A percentile compares a stretch with the other conserved stretches of the same genome.
Conservation (phyloP, 1,140 invertebrate species). For the Pogonomyrmex barbatus region DNA sequence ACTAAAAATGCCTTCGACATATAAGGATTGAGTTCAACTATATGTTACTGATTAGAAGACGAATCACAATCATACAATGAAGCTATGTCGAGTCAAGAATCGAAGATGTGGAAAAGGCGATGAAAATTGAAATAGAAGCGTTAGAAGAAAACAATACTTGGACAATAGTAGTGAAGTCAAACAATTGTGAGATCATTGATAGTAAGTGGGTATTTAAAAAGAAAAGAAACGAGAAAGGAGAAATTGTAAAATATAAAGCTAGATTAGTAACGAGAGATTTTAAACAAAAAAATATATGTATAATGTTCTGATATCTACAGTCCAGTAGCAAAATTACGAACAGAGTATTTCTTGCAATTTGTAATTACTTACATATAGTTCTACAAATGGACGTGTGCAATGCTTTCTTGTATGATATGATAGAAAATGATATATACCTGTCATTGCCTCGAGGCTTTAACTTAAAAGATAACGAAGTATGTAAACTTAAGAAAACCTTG, state of each 20-base stretch:
- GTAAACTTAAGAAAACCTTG: neutral
- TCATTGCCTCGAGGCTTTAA: neutral
- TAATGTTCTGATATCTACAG: neutral
- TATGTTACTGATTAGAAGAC: neutral
- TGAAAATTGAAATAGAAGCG: neutral
- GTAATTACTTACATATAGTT: neutral
- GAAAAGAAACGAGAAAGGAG: neutral
- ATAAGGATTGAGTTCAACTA: neutral
- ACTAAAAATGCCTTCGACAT: neutral
- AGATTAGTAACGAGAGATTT: conserved; percentile 3
- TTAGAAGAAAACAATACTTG: conserved; percentile 14
- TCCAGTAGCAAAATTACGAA: neutral
- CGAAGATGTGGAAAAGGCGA: neutral
- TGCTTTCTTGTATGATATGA: neutral
- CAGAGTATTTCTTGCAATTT: neutral
- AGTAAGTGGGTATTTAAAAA: neutral
- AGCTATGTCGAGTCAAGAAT: neutral
- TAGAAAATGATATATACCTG: neutral
- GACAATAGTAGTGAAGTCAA: neutral
- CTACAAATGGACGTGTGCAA: neutral
- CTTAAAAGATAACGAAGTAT: neutral
- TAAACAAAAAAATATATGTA: neutral
- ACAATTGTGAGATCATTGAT: neutral
- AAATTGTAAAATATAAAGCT: neutral
- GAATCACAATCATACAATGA: conserved; percentile 4